Evolutionary conservation across 2,888 invertebrate genomes (phyloP).

Genomic region (Tortricodes alternella): DNA sequence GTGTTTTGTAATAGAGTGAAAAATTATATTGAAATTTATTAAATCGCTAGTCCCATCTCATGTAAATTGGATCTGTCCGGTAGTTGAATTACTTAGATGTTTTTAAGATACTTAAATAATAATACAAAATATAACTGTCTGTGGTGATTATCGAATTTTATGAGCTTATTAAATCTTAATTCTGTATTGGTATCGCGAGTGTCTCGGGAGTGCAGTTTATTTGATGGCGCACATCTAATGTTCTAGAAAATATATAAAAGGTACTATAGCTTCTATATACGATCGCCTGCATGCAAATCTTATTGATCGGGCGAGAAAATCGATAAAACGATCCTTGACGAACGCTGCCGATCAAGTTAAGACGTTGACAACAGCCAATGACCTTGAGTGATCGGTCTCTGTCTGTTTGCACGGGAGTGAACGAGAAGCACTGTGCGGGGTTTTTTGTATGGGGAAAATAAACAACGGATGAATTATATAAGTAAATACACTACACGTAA

Average conservation of each 20-base stretch:
- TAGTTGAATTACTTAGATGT: constrained; percentile 57
- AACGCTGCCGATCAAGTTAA: too few species aligned
- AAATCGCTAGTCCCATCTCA: constrained; percentile 74
- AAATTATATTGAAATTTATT: constrained; percentile 42
- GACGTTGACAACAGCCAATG: too few species aligned
- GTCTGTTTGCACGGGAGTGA: too few species aligned
- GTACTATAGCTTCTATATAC: neutral
- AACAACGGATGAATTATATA: too few species aligned
- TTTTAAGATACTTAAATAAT: constrained; percentile 67
- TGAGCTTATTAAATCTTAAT: constrained; percentile 80
- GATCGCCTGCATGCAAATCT: neutral
- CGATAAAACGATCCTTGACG: too few species aligned
- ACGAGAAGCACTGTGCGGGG: too few species aligned
- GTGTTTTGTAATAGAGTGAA: constrained; percentile 37
- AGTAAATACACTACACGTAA: too few species aligned
- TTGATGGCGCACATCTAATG: constrained; percentile 63
- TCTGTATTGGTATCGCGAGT: constrained; percentile 60
- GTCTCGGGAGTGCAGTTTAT: constrained; percentile 51
- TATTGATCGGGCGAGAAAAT: neutral
- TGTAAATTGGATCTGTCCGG: constrained; percentile 77
- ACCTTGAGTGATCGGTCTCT: too few species aligned
- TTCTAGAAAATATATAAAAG: neutral
- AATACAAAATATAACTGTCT: constrained; percentile 73
- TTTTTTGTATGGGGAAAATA: too few species aligned
- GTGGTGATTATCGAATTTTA: constrained; percentile 82